A percentile compares a stretch with the other conserved stretches of the same genome.
Evolutionary conservation across 2,888 invertebrate genomes (phyloP).

Genomic region (Urechis unicinctus): DNA sequence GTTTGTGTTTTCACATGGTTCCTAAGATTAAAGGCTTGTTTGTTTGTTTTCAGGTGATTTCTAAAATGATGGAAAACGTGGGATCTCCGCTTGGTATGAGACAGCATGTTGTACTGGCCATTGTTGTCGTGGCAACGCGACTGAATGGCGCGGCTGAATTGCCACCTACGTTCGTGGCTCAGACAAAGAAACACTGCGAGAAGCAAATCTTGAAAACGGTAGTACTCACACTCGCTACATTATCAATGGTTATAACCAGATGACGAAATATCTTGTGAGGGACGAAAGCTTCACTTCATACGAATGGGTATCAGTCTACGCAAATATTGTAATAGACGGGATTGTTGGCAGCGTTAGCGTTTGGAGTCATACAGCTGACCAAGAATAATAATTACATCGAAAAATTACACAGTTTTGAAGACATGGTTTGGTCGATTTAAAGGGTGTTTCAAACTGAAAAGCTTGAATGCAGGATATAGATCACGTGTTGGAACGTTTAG

Average conservation of each 20-base stretch:
- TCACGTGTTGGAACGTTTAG: constrained; percentile 25
- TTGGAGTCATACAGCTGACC: too few species aligned
- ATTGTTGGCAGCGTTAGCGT: too few species aligned
- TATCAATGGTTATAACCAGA: not conserved
- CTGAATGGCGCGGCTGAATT: constrained; percentile 15
- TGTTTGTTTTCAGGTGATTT: constrained; percentile 12
- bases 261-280: not conserved
- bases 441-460: too few species aligned
- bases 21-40: constrained; percentile 21
- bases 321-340: too few species aligned
- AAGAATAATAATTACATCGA: too few species aligned
- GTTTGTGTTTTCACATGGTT: too few species aligned
- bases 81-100: constrained; percentile 1
- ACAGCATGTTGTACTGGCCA: constrained; percentile 28
- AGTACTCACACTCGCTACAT: not conserved
- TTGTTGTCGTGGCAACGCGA: constrained; percentile 24
- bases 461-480: constrained; percentile 28
- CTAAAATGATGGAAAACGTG: not conserved
- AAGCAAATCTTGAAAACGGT: constrained; percentile 31
- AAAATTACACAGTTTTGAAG: too few species aligned
- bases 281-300: too few species aligned
- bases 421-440: too few species aligned
- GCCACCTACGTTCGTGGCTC: constrained; percentile 34
- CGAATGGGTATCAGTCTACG: too few species aligned
- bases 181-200: constrained; percentile 35